Percentiles rank a stretch among this genome's conserved stretches.
Conservation (phyloP, 2,797 vertebrate genomes). For the Sebastes trivittatus region DNA sequence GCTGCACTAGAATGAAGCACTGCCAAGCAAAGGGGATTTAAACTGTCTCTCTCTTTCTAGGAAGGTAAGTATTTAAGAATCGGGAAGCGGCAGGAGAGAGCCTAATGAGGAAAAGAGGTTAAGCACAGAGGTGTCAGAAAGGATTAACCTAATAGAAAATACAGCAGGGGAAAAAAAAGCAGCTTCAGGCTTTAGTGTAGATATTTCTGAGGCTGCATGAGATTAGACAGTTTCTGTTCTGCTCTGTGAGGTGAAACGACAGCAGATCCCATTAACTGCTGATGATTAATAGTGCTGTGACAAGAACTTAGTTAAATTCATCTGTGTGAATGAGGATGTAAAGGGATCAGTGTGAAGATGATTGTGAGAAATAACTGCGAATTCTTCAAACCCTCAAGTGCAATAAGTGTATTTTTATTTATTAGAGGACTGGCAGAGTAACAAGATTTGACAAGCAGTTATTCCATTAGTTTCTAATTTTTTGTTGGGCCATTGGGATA, state of each 20-base stretch:
- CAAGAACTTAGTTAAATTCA: slow-evolving; percentile 59
- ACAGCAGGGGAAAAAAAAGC: background rate
- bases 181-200: slow-evolving; percentile 54
- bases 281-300: slow-evolving; percentile 62
- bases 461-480: background rate
- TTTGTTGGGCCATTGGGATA: background rate
- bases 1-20: slow-evolving; percentile 13
- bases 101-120: slow-evolving; percentile 70
- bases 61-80: slow-evolving; percentile 60
- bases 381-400: slow-evolving; percentile 15
- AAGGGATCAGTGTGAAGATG: slow-evolving; percentile 50
- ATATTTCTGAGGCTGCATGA: slow-evolving; percentile 55
- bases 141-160: slow-evolving; percentile 70
- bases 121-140: slow-evolving; percentile 67
- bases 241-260: slow-evolving; percentile 67
- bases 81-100: slow-evolving; percentile 47
- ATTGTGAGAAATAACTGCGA: slow-evolving; percentile 21
- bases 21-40: slow-evolving; percentile 16
- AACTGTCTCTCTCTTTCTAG: slow-evolving; percentile 43
- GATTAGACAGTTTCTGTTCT: slow-evolving; percentile 70
- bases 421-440: slow-evolving; percentile 1
- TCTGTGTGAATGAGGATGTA: slow-evolving; percentile 28
- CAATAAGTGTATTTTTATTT: slow-evolving; percentile 24
- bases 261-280: slow-evolving; percentile 66
- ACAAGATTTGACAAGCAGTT: background rate